Conservation (phyloP, 1,140 invertebrate genomes). For the Drosophila pruinosa region DNA sequence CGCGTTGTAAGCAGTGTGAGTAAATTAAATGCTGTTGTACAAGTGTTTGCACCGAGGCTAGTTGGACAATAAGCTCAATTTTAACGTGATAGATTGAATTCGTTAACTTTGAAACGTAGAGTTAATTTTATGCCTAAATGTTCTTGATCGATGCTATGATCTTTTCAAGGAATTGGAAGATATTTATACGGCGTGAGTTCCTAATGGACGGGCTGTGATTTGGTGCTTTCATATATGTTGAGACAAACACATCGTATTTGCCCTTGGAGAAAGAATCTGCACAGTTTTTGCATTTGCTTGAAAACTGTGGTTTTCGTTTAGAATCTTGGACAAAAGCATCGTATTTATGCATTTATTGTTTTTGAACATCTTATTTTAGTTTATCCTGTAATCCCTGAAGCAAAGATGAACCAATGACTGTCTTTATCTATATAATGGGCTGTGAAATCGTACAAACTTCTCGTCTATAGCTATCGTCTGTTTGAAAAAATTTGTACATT, state of each 20-base stretch:
- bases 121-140: slow-evolving; percentile 92
- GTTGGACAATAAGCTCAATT: slow-evolving; percentile 90
- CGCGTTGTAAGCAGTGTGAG: slow-evolving; percentile 84
- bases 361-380: too few relatives aligned
- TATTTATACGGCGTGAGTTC: slow-evolving; percentile 86
- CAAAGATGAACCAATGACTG: too few relatives aligned
- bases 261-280: slow-evolving; percentile 77
- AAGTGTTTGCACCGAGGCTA: slow-evolving; percentile 94
- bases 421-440: too few relatives aligned
- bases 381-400: too few relatives aligned
- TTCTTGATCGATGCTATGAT: slow-evolving; percentile 93
- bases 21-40: slow-evolving; percentile 85
- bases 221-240: slow-evolving; percentile 96
- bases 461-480: too few relatives aligned
- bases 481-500: too few relatives aligned
- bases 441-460: too few relatives aligned
- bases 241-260: slow-evolving; percentile 84
- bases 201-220: slow-evolving; percentile 89
- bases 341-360: slow-evolving; percentile 95
- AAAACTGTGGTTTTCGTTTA: slow-evolving; percentile 87
- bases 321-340: slow-evolving; percentile 92
- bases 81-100: slow-evolving; percentile 83
- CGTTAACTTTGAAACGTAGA: slow-evolving; percentile 61
- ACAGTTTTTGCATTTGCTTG: slow-evolving; percentile 74
- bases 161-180: slow-evolving; percentile 89